phyloP scores from a whole-genome alignment of 2,113 vertebrate species.

The Poicephalus meyeri region DNA sequence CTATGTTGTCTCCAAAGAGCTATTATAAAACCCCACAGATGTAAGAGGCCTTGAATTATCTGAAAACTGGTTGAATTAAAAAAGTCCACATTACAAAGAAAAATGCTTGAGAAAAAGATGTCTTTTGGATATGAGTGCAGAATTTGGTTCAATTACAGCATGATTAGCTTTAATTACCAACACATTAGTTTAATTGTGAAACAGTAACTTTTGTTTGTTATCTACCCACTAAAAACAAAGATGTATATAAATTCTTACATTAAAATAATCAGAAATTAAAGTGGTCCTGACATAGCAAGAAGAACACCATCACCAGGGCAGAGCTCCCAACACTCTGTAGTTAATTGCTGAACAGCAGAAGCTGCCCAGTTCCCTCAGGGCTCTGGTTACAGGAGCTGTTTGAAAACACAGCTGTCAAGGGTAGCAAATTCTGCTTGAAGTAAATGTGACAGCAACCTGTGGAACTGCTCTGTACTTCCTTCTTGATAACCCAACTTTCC shows the following conservation, averaged over 20 bases:
- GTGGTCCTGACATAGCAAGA: not conserved
- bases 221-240: not conserved
- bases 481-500: not conserved
- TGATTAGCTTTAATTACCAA: not conserved
- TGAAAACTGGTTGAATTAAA: not conserved
- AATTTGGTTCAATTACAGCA: not conserved
- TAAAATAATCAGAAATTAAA: not conserved
- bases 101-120: not conserved
- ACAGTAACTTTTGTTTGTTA: not conserved
- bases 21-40: not conserved
- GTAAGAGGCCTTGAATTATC: not conserved
- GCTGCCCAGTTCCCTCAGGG: not conserved
- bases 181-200: not conserved
- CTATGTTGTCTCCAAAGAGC: not conserved
- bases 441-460: not conserved
- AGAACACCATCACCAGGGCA: accelerated
- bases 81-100: not conserved
- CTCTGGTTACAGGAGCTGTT: not conserved
- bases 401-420: not conserved
- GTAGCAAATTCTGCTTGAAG: not conserved
- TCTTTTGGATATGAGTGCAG: not conserved
- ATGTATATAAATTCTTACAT: not conserved
- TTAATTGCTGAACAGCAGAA: not conserved
- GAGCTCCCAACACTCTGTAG: not conserved
- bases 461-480: not conserved